These are phyloP conservation scores for Cephalophus harveyi DNA, from an alignment of 2,113 vertebrate species.

Conservation along the genomic window DNA sequence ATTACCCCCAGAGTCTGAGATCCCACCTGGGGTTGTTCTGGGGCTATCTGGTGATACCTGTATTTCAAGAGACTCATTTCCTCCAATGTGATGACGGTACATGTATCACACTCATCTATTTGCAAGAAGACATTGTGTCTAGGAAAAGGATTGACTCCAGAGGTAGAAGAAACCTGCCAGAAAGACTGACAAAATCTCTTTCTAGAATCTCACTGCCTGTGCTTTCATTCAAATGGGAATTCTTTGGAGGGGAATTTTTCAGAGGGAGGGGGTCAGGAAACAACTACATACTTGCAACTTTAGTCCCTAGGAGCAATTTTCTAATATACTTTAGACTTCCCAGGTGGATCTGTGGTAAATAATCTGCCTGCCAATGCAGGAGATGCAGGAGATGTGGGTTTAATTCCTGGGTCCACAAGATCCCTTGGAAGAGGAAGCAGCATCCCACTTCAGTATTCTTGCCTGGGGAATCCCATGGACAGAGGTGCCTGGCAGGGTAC, in stretches of 20 bases:
- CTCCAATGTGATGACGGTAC: too few relatives aligned
- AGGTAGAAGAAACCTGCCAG: background rate
- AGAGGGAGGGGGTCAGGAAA: background rate
- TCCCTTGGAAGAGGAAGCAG: background rate
- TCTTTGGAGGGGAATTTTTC: background rate
- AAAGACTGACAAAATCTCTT: background rate
- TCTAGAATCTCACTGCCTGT: background rate
- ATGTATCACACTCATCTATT: background rate
- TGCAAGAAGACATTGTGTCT: background rate
- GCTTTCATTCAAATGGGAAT: background rate
- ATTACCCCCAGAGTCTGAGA: too few relatives aligned
- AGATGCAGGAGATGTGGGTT: fast-evolving
- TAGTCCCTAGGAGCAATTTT: background rate
- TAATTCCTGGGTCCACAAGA: background rate
- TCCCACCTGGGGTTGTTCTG: background rate
- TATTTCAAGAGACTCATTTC: background rate
- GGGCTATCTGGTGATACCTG: background rate
- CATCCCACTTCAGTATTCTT: background rate
- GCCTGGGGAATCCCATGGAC: background rate
- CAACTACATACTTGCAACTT: background rate
- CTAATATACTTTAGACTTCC: background rate
- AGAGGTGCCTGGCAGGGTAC: background rate
- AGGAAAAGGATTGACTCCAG: background rate
- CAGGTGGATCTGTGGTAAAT: background rate
- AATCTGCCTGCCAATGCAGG: background rate